phyloP scores from a whole-genome alignment of 1,140 invertebrate species.

The Achatina immaculata region DNA sequence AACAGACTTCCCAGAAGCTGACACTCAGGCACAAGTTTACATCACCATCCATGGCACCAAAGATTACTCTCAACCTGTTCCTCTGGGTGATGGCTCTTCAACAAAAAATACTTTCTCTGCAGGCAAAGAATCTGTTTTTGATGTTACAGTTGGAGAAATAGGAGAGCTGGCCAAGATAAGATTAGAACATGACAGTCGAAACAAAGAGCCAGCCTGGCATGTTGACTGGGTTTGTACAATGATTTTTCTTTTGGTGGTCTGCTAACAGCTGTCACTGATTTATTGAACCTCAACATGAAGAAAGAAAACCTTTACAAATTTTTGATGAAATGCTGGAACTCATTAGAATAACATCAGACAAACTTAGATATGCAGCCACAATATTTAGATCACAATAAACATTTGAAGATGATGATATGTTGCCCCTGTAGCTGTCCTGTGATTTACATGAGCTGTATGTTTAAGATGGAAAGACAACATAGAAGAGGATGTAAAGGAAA shows the following conservation, averaged over 20 bases:
- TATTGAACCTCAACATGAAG: not conserved
- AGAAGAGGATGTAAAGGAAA: too few species aligned
- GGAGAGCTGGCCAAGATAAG: constrained; percentile 60
- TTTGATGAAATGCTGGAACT: not conserved
- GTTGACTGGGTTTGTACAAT: constrained; percentile 51
- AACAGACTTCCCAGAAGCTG: constrained; percentile 52
- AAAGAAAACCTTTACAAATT: not conserved
- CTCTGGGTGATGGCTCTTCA: constrained; percentile 45
- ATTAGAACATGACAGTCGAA: constrained; percentile 55
- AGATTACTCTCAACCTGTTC: constrained; percentile 51
- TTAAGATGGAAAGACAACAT: too few species aligned
- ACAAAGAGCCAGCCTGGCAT: constrained; percentile 52
- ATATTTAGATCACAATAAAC: too few species aligned
- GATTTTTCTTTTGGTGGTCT: not conserved
- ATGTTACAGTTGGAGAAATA: constrained; percentile 54
- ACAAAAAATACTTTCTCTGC: constrained; percentile 41
- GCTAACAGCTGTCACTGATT: not conserved
- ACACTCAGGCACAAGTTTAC: constrained; percentile 58
- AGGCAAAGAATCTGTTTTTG: constrained; percentile 51
- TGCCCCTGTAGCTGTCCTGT: too few species aligned
- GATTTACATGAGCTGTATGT: too few species aligned
- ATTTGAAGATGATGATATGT: too few species aligned
- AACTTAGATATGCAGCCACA: too few species aligned
- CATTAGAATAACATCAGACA: not conserved
- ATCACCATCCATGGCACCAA: constrained; percentile 60